Conservation (phyloP, 2,797 vertebrate genomes). For the Rachycentron canadum region DNA sequence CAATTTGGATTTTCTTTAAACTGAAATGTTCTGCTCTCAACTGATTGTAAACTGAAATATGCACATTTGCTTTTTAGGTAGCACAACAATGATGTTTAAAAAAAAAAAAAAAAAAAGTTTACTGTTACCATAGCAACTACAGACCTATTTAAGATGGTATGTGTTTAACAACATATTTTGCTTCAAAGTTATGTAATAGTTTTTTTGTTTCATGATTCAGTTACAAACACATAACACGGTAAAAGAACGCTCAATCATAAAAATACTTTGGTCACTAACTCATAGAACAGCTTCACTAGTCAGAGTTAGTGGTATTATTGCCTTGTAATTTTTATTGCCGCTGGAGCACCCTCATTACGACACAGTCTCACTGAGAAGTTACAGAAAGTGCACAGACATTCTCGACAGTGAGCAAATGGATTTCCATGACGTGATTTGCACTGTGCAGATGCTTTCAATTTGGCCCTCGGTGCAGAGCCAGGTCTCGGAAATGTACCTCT, state of each 20-base stretch:
- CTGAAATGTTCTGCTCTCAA: neutral
- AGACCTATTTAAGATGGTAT: neutral
- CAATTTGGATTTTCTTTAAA: neutral
- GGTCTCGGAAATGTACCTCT: conserved; percentile 75
- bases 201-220: conserved; percentile 1
- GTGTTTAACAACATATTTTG: neutral
- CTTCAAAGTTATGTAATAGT: neutral
- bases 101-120: neutral
- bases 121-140: neutral
- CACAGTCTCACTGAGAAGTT: conserved; percentile 32
- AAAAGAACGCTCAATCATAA: neutral
- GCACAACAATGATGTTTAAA: too few species aligned
- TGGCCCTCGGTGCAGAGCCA: conserved; percentile 61
- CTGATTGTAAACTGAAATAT: neutral
- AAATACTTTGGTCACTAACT: neutral
- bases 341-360: conserved; percentile 22
- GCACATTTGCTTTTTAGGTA: neutral
- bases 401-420: conserved; percentile 48
- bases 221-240: neutral
- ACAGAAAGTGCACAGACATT: conserved; percentile 55
- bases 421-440: conserved; percentile 78
- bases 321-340: conserved; percentile 10
- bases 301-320: conserved; percentile 23
- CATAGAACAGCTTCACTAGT: neutral
- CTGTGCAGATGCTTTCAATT: conserved; percentile 81